Conservation (phyloP, 2,113 vertebrate species). For the Paraplagusia blochii region DNA sequence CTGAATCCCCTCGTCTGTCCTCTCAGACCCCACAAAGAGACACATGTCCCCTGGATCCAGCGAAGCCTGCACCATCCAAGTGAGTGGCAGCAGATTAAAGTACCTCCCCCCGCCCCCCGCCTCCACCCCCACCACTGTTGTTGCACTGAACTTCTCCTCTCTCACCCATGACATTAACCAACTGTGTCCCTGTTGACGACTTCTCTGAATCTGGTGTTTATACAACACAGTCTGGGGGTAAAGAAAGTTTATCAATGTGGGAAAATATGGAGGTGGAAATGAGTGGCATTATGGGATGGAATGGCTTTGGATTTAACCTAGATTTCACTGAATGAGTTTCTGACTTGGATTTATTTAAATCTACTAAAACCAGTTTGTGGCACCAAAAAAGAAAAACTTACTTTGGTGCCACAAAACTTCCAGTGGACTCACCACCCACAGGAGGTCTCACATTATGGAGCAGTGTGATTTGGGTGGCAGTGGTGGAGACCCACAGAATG, state of each 20-base stretch:
- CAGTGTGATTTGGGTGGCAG: no score
- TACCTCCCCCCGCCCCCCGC: constrained; percentile 39
- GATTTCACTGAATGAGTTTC: no score
- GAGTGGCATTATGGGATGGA: no score
- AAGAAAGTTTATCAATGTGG: background rate
- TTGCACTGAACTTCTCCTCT: constrained; percentile 29
- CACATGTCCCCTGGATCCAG: constrained; percentile 26
- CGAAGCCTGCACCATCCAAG: background rate
- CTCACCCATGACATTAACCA: constrained; percentile 45
- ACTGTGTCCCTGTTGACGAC: constrained; percentile 16
- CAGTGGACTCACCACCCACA: no score
- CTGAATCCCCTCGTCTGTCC: constrained; percentile 13
- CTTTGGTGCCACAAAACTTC: no score
- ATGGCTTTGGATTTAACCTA: no score
- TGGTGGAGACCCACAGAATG: no score
- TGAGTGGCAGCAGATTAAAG: constrained; percentile 36
- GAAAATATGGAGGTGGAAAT: background rate
- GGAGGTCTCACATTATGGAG: no score
- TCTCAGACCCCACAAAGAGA: constrained; percentile 22
- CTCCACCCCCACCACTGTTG: constrained; percentile 29
- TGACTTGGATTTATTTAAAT: no score
- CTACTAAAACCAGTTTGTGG: no score
- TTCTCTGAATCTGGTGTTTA: background rate
- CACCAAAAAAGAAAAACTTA: no score
- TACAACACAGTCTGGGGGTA: constrained; percentile 15